Evolutionary conservation across 1,140 invertebrate species (phyloP), one percentile per base, ranked within the genome.

Genomic region (Periplaneta americana): DNA sequence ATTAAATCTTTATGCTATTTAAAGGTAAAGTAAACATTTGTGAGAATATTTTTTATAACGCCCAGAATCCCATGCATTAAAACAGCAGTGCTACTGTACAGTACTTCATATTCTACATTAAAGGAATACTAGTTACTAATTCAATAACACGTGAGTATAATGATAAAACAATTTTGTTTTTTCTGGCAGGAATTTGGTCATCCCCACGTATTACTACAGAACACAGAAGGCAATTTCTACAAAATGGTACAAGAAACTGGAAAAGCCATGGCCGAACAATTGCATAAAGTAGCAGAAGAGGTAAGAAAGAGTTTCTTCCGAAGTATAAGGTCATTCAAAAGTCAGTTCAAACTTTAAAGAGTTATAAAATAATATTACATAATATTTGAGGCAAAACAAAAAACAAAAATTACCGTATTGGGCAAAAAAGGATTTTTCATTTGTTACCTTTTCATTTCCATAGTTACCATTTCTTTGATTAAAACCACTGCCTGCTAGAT

Each of bases 241-340:
- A 86, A 89, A 75, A 92, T 95, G 91, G 92, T 92, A 1, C 88
- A 92, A 83, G 92, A 95, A 86, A 93, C 92, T 3, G 93, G 93
- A 15, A 86, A 87, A 74, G 87, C 89, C 4, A 93, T 92, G 75
- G 91, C 92, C n/a, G 90, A 92, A 57, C 80, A 80, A 57, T n/a
- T 80, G 10, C n/a, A 57, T 34, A 35, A 18, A 18, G 74, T 75
- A 28, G 57, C 80, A 75, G 80, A 80, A 31, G 80, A 80, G 18
- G 80, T 75, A 48, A 80, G 80, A 33, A 2, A 39, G 2, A 17
- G 33, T 75, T 75, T 78, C 76, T 34, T 78, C 1, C 15, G 0
- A n/a, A 35, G 8, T 22, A 76, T 22, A 35, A 76, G 22, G 2
- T 0, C 18, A 31, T 34, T 76, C 1, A 76, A 33, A 33, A 15